Conservation (phyloP, 2,797 vertebrate genomes). For the Xiphophorus birchmanni region DNA sequence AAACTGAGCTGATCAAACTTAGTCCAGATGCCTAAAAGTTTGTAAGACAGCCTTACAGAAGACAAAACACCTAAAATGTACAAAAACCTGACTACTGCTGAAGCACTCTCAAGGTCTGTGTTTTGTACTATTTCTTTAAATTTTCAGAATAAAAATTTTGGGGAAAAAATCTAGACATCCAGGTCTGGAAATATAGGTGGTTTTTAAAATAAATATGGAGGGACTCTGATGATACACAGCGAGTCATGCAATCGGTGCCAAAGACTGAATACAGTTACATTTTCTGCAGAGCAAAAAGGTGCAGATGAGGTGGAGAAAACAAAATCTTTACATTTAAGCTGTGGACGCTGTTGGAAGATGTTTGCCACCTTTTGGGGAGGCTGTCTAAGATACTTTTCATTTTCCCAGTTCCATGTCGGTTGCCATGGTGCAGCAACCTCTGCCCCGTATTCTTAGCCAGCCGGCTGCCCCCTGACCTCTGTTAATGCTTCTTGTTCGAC, state of each 20-base stretch:
- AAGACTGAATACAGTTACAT: neutral
- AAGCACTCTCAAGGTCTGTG: neutral
- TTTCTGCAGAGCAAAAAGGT: conserved; percentile 6
- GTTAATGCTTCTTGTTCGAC: conserved; percentile 59
- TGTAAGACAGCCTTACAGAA: neutral
- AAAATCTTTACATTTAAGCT: conserved; percentile 24
- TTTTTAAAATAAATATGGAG: neutral
- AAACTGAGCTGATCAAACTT: neutral
- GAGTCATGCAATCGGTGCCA: neutral
- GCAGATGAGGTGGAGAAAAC: conserved; percentile 17
- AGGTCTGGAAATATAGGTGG: neutral
- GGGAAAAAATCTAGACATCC: neutral
- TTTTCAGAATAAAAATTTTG: neutral
- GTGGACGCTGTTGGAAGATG: conserved; percentile 1
- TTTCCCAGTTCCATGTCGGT: conserved; percentile 21
- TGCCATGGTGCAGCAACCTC: conserved; percentile 36
- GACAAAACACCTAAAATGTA: neutral
- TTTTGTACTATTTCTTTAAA: neutral
- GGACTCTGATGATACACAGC: neutral
- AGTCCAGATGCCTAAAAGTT: neutral
- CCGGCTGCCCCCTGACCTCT: conserved; percentile 55
- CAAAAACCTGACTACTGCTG: neutral
- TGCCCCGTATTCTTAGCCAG: conserved; percentile 40
- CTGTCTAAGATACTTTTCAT: conserved; percentile 13
- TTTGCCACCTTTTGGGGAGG: conserved; percentile 3